Evolutionary conservation across 2,113 vertebrate species (phyloP).

Genomic region (Acinonyx jubatus): DNA sequence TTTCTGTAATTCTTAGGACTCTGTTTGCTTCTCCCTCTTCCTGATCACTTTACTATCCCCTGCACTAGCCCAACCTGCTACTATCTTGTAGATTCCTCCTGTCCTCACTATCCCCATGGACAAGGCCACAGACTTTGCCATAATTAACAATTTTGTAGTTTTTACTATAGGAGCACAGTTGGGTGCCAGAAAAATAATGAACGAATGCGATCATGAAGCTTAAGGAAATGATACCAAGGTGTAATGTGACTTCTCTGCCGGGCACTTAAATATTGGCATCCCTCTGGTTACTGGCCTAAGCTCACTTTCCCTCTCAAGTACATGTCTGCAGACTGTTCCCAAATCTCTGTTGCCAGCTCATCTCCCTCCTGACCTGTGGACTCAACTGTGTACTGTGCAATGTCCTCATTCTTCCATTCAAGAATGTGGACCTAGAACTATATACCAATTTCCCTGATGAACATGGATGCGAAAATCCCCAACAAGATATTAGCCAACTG

Average conservation of each 20-base stretch:
- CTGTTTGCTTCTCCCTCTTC: neutral
- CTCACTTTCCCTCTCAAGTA: neutral
- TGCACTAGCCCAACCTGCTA: neutral
- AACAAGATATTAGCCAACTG: too few relatives aligned
- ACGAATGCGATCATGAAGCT: neutral
- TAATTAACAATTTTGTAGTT: neutral
- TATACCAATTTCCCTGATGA: too few relatives aligned
- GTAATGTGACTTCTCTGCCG: neutral
- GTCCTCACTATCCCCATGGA: neutral
- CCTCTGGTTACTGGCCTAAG: neutral
- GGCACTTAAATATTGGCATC: neutral
- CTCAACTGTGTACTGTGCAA: neutral
- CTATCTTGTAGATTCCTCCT: neutral
- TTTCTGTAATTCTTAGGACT: neutral
- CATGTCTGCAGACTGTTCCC: neutral
- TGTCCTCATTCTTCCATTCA: neutral
- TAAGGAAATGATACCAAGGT: conserved; percentile 7
- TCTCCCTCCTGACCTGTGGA: neutral
- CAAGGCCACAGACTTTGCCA: neutral
- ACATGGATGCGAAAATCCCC: too few relatives aligned
- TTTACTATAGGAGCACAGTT: neutral
- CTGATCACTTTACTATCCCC: neutral
- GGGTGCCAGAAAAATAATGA: neutral
- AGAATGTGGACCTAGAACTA: neutral
- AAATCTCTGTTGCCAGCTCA: neutral